A percentile compares a stretch with the other conserved stretches of the same genome.
These are phyloP conservation scores for Hyposmocoma kahamanoa DNA, from an alignment of 1,140 invertebrate genomes.

Conservation along the genomic window DNA sequence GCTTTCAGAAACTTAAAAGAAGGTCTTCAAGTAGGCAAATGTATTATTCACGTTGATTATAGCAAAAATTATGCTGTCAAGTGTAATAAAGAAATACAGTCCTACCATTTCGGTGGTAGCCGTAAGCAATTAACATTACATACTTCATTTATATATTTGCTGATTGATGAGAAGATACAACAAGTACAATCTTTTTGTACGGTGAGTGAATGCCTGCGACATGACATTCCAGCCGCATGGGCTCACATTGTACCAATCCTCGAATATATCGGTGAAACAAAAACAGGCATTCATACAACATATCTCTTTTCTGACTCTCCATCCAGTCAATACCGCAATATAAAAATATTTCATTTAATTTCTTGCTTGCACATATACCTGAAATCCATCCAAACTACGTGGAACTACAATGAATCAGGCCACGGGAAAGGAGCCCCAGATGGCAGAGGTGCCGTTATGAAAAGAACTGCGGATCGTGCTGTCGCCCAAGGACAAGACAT, in stretches of 20 bases:
- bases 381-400: constrained; percentile 1
- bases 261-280: background rate
- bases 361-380: background rate
- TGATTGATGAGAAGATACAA: too few species aligned
- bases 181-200: constrained; percentile 3
- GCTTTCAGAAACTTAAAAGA: too few species aligned
- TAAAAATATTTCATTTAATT: background rate
- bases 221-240: constrained; percentile 4
- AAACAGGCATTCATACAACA: background rate
- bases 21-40: too few species aligned
- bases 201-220: constrained; percentile 1
- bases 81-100: constrained; percentile 25
- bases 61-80: constrained; percentile 31
- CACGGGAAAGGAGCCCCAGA: constrained; percentile 22
- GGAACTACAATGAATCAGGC: constrained; percentile 20
- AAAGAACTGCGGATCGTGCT: constrained; percentile 11
- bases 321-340: constrained; percentile 4
- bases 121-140: constrained; percentile 27
- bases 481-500: background rate
- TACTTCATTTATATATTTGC: constrained; percentile 24
- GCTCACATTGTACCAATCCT: background rate
- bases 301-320: constrained; percentile 3
- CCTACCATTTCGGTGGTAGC: constrained; percentile 33
- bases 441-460: constrained; percentile 11
- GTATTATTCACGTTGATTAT: constrained; percentile 28